These are phyloP conservation scores for Notolepis coatsorum DNA, from an alignment of 2,797 vertebrate species.

Conservation along the genomic window DNA sequence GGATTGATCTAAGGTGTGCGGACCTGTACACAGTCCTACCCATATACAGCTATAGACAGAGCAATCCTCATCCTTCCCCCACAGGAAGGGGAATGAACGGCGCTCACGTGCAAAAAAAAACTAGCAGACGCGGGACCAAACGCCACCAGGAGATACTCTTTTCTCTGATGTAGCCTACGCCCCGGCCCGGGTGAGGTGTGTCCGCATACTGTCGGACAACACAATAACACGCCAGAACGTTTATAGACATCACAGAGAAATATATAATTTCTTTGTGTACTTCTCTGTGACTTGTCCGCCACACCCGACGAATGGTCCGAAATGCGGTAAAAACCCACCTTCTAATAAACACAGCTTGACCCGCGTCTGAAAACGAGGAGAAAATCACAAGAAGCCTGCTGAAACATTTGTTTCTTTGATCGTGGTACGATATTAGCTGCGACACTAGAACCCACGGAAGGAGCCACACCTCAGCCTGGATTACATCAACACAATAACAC, in stretches of 20 bases:
- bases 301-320: too few species aligned
- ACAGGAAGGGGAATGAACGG: background rate
- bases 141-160: background rate
- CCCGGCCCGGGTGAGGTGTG: too few species aligned
- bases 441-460: constrained; percentile 15
- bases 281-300: background rate
- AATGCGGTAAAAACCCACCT: too few species aligned
- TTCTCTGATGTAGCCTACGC: too few species aligned
- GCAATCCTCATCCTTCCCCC: background rate
- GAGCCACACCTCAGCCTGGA: constrained; percentile 6
- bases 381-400: too few species aligned
- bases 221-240: too few species aligned
- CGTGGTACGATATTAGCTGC: constrained; percentile 21
- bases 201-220: too few species aligned
- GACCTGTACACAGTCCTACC: too few species aligned
- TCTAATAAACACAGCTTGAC: too few species aligned
- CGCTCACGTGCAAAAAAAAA: constrained; percentile 6
- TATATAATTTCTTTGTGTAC: constrained; percentile 4
- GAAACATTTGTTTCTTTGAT: constrained; percentile 23
- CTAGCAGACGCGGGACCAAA: background rate
- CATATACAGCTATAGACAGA: background rate
- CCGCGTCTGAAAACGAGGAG: too few species aligned
- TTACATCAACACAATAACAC: constrained; percentile 21
- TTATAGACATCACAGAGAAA: too few species aligned
- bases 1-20: background rate